Evolutionary conservation across 1,140 invertebrate species (phyloP), one percentile per base, ranked within the genome.

Genomic region (Atta colombica): DNA sequence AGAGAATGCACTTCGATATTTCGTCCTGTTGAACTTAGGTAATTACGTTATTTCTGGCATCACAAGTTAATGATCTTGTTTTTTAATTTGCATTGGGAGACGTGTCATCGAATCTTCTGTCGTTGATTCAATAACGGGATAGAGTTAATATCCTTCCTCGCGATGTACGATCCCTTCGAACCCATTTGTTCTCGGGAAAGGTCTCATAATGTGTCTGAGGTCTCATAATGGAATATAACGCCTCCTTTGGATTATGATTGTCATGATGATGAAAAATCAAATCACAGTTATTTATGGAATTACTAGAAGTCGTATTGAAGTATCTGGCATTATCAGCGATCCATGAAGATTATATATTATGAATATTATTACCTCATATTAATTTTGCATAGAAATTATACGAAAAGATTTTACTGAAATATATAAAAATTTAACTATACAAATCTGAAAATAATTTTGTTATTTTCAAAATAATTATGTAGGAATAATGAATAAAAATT

Each of bases 81-180:
- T 74, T 61, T 25, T 55, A 39, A 82, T 60, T 82, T 58, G 55
- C 39, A 21, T 16, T 2, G 25, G 10, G 55, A 68, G 35, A 74
- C 25, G 39, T 74, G 39, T 60, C 78, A 71, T 71, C 16, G 78
- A 81, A 5, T 84, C 80, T 65, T 61, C 69, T 18, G 45, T 84
- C 80, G n/a, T 61, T 63, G 80, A 84, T 84, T 84, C 39, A 84
- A 84, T 84, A 84, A 84, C 63, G 39, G 25, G 5, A 49, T 14
- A n/a, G 28, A 55, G 25, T 72, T 69, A 84, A 61, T 25, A 25
- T n/a, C 28, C 55, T 60, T 8, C 18, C 12, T 58, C 21, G 49
- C 18, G 25, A 3, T 51, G n/a, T 7, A 21, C 49, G 31, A 55
- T 5, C 31, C 68, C 18, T 21, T 74, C 55, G 55, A 25, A 2